These are phyloP conservation scores for Leptothorax acervorum DNA, from an alignment of 2,888 invertebrate species.

Conservation along the genomic window DNA sequence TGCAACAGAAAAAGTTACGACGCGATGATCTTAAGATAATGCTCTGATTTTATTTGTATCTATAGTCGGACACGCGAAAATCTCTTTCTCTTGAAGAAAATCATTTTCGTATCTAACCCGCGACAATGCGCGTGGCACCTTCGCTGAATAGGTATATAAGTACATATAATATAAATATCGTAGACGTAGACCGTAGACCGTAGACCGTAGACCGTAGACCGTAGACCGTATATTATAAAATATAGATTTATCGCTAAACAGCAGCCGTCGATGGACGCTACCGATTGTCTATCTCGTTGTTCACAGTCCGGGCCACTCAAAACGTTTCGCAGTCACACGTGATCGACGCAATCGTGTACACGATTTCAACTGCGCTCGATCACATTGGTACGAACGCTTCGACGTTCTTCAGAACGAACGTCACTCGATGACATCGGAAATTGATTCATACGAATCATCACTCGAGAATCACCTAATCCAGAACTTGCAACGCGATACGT, in stretches of 20 bases:
- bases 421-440: background rate
- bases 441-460: background rate
- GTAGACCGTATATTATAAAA: too few species aligned
- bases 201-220: too few species aligned
- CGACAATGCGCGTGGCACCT: constrained; percentile 11
- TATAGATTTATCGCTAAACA: background rate
- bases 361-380: background rate
- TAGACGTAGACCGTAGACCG: too few species aligned
- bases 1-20: too few species aligned
- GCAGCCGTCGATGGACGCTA: background rate
- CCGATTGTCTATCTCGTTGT: too few species aligned
- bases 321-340: background rate
- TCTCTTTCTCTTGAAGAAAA: too few species aligned
- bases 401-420: background rate
- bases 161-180: background rate
- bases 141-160: background rate
- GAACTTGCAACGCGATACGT: background rate
- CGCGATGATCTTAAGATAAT: too few species aligned
- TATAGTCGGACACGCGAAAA: too few species aligned
- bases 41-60: too few species aligned
- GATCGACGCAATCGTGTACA: background rate
- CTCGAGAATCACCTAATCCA: background rate
- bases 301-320: background rate
- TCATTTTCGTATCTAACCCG: too few species aligned
- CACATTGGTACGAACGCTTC: background rate